phyloP scores from a whole-genome alignment of 2,797 vertebrate genomes.

The Xiphorhynchus erythropygius region DNA sequence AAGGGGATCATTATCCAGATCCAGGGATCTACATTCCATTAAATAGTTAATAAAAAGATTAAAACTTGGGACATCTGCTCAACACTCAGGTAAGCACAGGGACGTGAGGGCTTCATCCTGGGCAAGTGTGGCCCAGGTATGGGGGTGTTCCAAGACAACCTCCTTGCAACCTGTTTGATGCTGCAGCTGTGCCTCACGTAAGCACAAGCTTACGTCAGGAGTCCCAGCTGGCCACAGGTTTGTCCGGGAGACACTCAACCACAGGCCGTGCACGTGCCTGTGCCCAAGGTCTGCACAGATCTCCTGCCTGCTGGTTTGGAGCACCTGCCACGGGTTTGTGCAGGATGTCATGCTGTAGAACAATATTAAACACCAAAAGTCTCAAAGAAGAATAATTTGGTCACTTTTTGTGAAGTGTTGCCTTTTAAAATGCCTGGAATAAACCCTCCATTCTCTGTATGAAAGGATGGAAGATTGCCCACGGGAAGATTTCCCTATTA shows the following conservation, averaged over 20 bases:
- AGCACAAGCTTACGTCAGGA: background rate
- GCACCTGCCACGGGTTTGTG: background rate
- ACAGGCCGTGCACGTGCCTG: background rate
- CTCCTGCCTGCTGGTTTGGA: background rate
- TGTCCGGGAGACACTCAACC: background rate
- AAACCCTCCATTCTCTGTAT: constrained; percentile 67
- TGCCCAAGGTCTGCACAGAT: background rate
- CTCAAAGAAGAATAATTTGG: constrained; percentile 52
- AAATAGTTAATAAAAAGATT: constrained; percentile 26
- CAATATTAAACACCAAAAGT: background rate
- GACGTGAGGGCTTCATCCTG: background rate
- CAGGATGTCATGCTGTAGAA: background rate
- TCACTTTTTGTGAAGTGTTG: constrained; percentile 73
- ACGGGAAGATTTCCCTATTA: constrained; percentile 74
- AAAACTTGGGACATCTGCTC: background rate
- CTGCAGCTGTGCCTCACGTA: background rate
- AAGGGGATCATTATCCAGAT: constrained; percentile 71
- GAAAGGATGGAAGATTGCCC: constrained; percentile 75
- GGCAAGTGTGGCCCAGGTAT: background rate
- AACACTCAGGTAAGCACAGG: background rate
- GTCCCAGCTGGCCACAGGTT: background rate
- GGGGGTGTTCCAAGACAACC: background rate
- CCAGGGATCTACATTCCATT: constrained; percentile 54
- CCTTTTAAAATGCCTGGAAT: constrained; percentile 79
- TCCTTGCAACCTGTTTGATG: background rate